phyloP scores from a whole-genome alignment of 2,113 vertebrate genomes.

The Acrocephalus arundinaceus region DNA sequence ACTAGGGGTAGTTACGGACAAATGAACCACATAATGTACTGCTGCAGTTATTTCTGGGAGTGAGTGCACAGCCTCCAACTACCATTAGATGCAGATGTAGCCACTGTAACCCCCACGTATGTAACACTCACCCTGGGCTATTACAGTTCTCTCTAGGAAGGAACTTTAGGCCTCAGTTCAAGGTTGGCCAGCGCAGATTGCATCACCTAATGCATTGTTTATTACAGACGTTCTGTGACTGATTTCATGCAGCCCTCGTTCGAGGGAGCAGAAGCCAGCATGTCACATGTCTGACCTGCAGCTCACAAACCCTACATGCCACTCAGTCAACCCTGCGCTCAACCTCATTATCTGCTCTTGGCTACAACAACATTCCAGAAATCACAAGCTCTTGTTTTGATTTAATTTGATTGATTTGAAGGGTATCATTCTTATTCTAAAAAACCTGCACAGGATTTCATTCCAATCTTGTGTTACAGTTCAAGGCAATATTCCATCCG shows the following conservation, averaged over 20 bases:
- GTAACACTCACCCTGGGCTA: not conserved
- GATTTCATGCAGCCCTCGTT: not conserved
- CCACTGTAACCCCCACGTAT: not conserved
- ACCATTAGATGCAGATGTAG: not conserved
- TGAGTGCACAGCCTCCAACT: not conserved
- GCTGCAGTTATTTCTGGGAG: not conserved
- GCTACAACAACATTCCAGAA: not conserved
- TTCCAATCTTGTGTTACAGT: not conserved
- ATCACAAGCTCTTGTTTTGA: not conserved
- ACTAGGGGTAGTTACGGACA: not conserved
- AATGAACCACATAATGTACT: not conserved
- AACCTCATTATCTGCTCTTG: not conserved
- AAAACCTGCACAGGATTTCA: not conserved
- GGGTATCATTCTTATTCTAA: not conserved
- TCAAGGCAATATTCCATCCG: constrained; percentile 11
- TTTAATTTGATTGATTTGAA: not conserved
- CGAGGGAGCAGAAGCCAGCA: not conserved
- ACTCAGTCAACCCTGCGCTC: not conserved
- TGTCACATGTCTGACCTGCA: not conserved
- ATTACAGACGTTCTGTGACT: not conserved
- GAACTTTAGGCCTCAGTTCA: not conserved
- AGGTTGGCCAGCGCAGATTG: not conserved
- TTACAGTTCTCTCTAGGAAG: not conserved
- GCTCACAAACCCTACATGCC: not conserved
- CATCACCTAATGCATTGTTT: constrained; percentile 15